Conservation (phyloP, 2,113 vertebrate genomes). For the Gallinago media region DNA sequence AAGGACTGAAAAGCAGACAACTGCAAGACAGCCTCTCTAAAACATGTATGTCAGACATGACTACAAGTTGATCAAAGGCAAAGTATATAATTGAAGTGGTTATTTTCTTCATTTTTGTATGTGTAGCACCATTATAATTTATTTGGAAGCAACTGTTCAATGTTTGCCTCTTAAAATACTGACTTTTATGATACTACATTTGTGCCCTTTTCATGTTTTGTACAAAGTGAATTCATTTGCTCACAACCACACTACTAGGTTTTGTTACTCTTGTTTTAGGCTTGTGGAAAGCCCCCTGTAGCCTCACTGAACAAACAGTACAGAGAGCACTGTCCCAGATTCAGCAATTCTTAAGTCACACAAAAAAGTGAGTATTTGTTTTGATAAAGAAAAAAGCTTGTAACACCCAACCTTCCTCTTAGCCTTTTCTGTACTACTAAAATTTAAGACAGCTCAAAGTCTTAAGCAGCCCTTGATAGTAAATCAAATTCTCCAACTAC, state of each 20-base stretch:
- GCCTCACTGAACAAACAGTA: neutral
- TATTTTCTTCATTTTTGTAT: neutral
- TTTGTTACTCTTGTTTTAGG: neutral
- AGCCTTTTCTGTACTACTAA: neutral
- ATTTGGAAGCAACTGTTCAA: neutral
- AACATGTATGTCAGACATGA: neutral
- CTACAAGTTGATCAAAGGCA: neutral
- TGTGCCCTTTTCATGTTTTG: rapidly evolving
- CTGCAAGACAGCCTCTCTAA: neutral
- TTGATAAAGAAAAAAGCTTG: neutral
- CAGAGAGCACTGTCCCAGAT: neutral
- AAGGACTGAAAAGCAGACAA: neutral
- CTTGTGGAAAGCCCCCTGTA: neutral
- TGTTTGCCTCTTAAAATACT: neutral
- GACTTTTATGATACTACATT: neutral
- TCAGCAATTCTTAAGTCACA: neutral
- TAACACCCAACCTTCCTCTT: neutral
- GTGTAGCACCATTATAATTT: neutral
- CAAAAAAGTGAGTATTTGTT: neutral
- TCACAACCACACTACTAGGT: rapidly evolving
- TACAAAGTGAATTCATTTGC: neutral
- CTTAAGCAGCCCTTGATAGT: neutral
- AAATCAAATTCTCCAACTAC: neutral
- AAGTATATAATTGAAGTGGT: neutral
- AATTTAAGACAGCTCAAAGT: neutral